phyloP scores from a whole-genome alignment of 2,797 vertebrate genomes.

The Sylvia borin region DNA sequence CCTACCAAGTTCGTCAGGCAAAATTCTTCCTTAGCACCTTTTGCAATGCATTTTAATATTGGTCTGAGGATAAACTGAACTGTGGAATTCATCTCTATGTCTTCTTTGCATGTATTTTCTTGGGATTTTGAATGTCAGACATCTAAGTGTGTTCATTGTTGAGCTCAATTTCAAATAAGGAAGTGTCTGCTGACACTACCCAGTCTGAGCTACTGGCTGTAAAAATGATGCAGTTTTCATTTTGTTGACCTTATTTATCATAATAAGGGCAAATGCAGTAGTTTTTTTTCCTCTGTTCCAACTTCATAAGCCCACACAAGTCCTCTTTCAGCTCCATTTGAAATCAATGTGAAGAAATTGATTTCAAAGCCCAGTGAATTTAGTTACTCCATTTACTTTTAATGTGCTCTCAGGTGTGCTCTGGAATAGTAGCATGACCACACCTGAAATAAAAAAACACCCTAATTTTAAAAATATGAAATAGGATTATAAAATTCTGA shows the following conservation, averaged over 20 bases:
- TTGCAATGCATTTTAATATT: background rate
- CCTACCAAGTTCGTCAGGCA: background rate
- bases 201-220: background rate
- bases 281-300: background rate
- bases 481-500: background rate
- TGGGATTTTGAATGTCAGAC: background rate
- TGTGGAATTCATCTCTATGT: background rate
- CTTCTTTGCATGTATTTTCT: background rate
- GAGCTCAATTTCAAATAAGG: background rate
- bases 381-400: background rate
- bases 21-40: background rate
- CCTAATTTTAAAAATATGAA: background rate
- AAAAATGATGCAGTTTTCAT: background rate
- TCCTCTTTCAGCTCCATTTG: conserved; percentile 30
- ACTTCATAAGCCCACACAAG: background rate
- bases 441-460: background rate
- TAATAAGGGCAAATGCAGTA: background rate
- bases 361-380: conserved; percentile 39
- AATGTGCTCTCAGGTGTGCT: conserved; percentile 1
- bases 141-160: background rate
- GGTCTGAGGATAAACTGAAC: background rate
- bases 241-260: conserved; percentile 1
- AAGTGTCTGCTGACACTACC: background rate
- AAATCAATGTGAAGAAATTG: conserved; percentile 35
- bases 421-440: background rate